Conservation (phyloP, 2,113 vertebrate genomes). For the Microtus ochrogaster region DNA sequence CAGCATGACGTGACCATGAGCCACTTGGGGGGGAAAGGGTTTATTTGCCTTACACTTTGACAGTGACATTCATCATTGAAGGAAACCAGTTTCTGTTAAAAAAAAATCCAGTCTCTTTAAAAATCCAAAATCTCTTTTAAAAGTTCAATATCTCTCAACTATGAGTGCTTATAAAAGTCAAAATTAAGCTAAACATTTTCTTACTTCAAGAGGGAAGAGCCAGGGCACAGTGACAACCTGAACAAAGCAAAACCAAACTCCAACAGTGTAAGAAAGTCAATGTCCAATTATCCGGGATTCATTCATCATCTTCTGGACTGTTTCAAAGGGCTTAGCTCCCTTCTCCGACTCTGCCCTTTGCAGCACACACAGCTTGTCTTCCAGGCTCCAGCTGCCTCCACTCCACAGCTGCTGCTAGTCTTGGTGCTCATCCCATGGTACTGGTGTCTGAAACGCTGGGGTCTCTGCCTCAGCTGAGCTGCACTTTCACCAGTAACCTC, state of each 20-base stretch:
- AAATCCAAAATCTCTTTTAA: neutral
- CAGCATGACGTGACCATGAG: neutral
- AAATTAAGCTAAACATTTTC: neutral
- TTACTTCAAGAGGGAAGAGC: neutral
- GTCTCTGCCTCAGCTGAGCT: neutral
- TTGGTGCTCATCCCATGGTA: neutral
- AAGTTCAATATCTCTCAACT: neutral
- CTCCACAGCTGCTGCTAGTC: neutral
- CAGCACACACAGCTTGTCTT: neutral
- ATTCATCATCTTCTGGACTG: neutral
- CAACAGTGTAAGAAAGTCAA: neutral
- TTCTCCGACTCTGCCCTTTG: neutral
- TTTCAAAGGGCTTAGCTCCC: neutral
- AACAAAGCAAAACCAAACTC: neutral
- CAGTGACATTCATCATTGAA: neutral
- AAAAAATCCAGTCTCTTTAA: neutral
- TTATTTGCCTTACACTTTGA: neutral
- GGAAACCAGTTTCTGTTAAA: neutral
- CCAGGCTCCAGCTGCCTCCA: neutral
- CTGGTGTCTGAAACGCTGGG: neutral
- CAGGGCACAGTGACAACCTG: neutral
- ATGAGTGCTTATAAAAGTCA: neutral
- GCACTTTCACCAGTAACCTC: neutral
- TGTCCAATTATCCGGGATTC: neutral
- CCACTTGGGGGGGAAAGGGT: neutral